These are phyloP conservation scores for Mythimna lalbum DNA, from an alignment of 2,888 invertebrate genomes.

Conservation along the genomic window DNA sequence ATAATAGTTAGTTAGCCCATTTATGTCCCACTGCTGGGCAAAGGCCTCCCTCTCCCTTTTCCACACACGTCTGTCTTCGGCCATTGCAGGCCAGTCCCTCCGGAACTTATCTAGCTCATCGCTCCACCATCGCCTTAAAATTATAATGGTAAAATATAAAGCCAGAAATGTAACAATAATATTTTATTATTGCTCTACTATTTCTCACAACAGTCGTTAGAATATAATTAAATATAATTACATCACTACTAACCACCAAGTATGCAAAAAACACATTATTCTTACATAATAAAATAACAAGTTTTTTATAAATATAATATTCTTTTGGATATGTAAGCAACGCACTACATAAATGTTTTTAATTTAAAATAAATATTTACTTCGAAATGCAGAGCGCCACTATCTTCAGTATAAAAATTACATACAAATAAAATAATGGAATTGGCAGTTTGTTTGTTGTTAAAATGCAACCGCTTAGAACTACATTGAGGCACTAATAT, in stretches of 20 bases:
- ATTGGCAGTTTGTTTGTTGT: slow-evolving; percentile 12
- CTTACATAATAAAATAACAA: slow-evolving; percentile 29
- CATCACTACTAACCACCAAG: slow-evolving; percentile 31
- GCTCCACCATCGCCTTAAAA: too few relatives aligned
- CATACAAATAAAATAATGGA: slow-evolving; percentile 35
- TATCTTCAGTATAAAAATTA: slow-evolving; percentile 7
- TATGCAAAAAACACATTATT: slow-evolving; percentile 33
- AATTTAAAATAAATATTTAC: neutral
- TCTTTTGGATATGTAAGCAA: neutral
- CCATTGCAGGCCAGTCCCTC: too few relatives aligned
- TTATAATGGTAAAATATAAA: slow-evolving; percentile 19
- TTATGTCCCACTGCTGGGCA: too few relatives aligned
- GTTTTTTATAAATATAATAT: slow-evolving; percentile 3
- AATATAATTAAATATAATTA: slow-evolving; percentile 36
- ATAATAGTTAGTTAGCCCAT: too few relatives aligned
- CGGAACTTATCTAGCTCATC: too few relatives aligned
- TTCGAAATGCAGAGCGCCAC: neutral
- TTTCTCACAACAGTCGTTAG: slow-evolving; percentile 34
- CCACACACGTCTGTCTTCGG: too few relatives aligned
- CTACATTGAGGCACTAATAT: slow-evolving; percentile 19
- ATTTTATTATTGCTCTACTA: slow-evolving; percentile 37
- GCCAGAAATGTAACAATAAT: slow-evolving; percentile 35
- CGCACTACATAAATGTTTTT: neutral
- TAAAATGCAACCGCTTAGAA: slow-evolving; percentile 34
- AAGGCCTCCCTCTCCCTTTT: too few relatives aligned